phyloP scores from a whole-genome alignment of 2,113 vertebrate species.

The Agelaius tricolor region DNA sequence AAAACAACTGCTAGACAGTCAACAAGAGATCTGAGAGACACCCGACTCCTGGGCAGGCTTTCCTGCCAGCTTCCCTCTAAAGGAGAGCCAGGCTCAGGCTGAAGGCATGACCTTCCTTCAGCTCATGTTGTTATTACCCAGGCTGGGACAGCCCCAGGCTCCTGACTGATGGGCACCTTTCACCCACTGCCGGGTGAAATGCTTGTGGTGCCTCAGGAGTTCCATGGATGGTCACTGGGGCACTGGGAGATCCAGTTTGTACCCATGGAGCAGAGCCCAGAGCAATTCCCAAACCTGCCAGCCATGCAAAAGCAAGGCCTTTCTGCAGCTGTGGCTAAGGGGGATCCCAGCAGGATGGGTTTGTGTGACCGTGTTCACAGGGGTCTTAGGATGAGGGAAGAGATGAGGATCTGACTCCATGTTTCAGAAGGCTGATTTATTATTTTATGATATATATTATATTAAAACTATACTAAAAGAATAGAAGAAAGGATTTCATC shows the following conservation, averaged over 20 bases:
- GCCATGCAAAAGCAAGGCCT: neutral
- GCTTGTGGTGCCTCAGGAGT: neutral
- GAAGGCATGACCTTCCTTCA: neutral
- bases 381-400: too few species aligned
- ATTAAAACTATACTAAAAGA: too few species aligned
- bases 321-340: neutral
- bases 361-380: too few species aligned
- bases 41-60: neutral
- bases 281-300: neutral
- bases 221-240: neutral
- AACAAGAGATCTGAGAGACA: neutral
- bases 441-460: too few species aligned
- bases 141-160: neutral
- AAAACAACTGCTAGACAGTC: slow-evolving; percentile 45
- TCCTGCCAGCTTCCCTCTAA: neutral
- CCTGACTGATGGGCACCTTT: neutral
- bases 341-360: neutral
- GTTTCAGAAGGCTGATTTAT: too few species aligned
- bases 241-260: neutral
- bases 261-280: neutral
- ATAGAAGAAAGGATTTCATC: too few species aligned
- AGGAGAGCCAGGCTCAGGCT: neutral
- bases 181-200: neutral
- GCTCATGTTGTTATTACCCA: neutral
- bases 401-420: too few species aligned